Conservation (phyloP, 64 coral and sea anemone species). For the Porites australiensis region DNA sequence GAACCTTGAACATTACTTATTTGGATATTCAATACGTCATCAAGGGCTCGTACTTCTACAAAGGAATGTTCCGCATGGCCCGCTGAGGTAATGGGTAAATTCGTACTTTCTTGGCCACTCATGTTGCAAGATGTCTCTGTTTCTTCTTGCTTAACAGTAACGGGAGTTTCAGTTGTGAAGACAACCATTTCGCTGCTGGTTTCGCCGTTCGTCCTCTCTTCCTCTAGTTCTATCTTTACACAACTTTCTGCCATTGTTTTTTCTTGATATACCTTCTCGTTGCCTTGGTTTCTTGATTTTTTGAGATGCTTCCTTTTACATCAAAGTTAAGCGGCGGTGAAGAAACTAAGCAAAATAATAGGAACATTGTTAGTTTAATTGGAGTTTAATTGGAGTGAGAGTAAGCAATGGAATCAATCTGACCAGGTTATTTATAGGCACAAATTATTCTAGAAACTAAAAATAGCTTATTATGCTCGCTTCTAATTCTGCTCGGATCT, state of each 20-base stretch:
- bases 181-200: not conserved
- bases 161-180: not conserved
- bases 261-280: not conserved
- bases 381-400: too few relatives aligned
- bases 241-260: not conserved
- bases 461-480: too few relatives aligned
- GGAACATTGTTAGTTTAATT: too few relatives aligned
- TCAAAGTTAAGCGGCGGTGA: too few relatives aligned
- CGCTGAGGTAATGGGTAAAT: not conserved
- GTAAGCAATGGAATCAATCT: too few relatives aligned
- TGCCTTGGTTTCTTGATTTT: not conserved
- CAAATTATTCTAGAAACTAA: too few relatives aligned
- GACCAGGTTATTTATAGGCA: too few relatives aligned
- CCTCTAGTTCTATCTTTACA: not conserved
- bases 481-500: too few relatives aligned
- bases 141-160: not conserved
- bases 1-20: constrained; percentile 35
- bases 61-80: not conserved
- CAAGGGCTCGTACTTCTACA: not conserved
- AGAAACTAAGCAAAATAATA: too few relatives aligned
- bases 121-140: not conserved
- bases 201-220: not conserved
- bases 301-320: not conserved
- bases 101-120: not conserved
- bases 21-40: not conserved